phyloP scores from a whole-genome alignment of 2,888 invertebrate species.

The Calameuta filiformis region DNA sequence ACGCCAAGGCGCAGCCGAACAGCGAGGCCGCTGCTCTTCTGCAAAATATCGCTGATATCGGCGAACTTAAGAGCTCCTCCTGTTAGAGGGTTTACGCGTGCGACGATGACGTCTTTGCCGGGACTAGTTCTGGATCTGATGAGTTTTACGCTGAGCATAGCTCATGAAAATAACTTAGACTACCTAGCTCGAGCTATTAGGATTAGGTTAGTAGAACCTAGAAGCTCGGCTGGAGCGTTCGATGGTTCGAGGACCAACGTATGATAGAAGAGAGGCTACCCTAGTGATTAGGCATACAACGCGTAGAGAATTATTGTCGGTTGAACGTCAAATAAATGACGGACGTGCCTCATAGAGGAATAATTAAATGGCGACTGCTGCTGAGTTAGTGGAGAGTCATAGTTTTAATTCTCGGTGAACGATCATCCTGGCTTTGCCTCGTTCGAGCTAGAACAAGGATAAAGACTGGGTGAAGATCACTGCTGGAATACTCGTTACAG shows the following conservation, averaged over 20 bases:
- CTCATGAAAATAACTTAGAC: neutral
- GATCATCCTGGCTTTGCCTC: neutral
- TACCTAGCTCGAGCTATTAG: neutral
- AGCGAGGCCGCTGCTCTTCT: constrained; percentile 55
- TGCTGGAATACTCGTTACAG: neutral
- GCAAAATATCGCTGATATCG: constrained; percentile 66
- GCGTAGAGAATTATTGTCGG: constrained; percentile 17
- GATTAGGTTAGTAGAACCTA: neutral
- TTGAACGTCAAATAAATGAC: neutral
- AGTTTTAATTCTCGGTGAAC: neutral
- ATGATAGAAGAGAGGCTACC: constrained; percentile 54
- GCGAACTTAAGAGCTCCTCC: constrained; percentile 69
- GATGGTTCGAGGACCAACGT: neutral
- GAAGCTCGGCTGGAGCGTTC: neutral
- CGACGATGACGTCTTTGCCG: neutral
- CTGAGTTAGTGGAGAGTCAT: neutral
- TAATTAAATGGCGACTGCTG: constrained; percentile 1
- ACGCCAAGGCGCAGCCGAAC: constrained; percentile 52
- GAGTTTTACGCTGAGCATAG: neutral
- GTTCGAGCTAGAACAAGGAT: neutral
- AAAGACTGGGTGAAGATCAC: neutral
- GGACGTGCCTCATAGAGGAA: neutral
- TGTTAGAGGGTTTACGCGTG: constrained; percentile 52
- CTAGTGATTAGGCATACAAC: constrained; percentile 48
- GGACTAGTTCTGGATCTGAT: neutral